These are phyloP conservation scores for Misgurnus anguillicaudatus DNA, from an alignment of 2,113 vertebrate species.

Conservation along the genomic window DNA sequence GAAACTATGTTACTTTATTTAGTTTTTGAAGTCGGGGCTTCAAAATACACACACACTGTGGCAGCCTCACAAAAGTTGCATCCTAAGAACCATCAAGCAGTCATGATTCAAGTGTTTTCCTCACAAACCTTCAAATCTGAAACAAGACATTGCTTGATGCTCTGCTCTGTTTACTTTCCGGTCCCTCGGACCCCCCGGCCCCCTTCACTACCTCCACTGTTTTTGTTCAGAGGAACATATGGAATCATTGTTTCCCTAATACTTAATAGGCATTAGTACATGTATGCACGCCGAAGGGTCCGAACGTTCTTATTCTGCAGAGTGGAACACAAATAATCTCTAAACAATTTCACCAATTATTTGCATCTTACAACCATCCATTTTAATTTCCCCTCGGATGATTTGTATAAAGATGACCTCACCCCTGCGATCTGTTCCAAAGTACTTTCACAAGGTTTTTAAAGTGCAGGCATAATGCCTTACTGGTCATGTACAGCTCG, in stretches of 20 bases:
- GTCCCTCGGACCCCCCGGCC: neutral
- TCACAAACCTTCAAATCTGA: constrained; percentile 2
- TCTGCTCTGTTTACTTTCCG: neutral
- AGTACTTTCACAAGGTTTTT: constrained; percentile 24
- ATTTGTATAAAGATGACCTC: constrained; percentile 40
- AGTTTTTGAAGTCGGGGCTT: constrained; percentile 14
- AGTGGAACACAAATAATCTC: constrained; percentile 46
- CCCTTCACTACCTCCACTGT: constrained; percentile 8
- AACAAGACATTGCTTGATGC: neutral
- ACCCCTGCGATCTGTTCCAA: constrained; percentile 23
- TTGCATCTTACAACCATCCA: constrained; percentile 40
- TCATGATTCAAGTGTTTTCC: constrained; percentile 7
- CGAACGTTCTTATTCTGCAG: constrained; percentile 19
- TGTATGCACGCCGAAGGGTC: constrained; percentile 36
- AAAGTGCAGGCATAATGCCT: constrained; percentile 19
- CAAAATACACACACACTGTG: constrained; percentile 31
- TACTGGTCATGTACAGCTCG: neutral
- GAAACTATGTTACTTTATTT: constrained; percentile 29
- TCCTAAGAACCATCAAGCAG: constrained; percentile 12
- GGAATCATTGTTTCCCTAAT: constrained; percentile 46
- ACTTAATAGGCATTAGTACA: constrained; percentile 48
- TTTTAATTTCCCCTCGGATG: constrained; percentile 51
- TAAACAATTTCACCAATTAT: constrained; percentile 46
- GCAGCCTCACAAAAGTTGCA: constrained; percentile 16
- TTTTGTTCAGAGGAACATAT: constrained; percentile 16